Evolutionary conservation across 2,888 invertebrate species (phyloP), one percentile per base, ranked within the genome.

Genomic region (Acrocera orbiculus): DNA sequence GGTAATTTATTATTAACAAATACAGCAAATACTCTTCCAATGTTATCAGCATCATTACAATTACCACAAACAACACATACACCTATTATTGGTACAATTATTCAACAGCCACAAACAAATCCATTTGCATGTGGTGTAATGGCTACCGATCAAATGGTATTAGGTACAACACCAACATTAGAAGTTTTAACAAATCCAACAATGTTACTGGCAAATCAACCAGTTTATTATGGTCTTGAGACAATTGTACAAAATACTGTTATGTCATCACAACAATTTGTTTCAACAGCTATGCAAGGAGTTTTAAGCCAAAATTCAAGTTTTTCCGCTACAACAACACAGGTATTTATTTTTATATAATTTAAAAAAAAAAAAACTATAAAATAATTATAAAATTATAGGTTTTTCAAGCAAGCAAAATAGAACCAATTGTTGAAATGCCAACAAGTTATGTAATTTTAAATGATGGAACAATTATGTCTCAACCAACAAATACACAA

Each of bases 181-280:
- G 73, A 72, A 54, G 70, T 73, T 67, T 71, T 71, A 10, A 66
- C 69, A 9, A 69, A 73, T 51, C 68, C 63, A 20, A 56, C 58
- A 29, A 69, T 72, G 59, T 66, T 72, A 48, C 52, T 73, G 35
- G 63, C 70, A 27, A 73, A 74, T 11, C 79, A 79, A 46, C 81
- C 81, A 4, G 73, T 83, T 47, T 81, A 80, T 48, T 82, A 82
- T 46, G 82, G 82, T 1, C 63, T 83, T 41, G 83, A 85, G 60
- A 83, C 83, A 0, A 82, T 83, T 34, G 83, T 85, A 3, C 82
- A 82, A 55, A 85, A 83, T 49, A 83, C 83, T 4, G 81, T 83
- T 1, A 82, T 83, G 82, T 80, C 80, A n/a, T 82, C 82, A 15
- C 81, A 81, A 51, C 83, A 83, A 50, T 81, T 82, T 51, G 73